phyloP scores from a whole-genome alignment of 2,797 vertebrate genomes.

The Myotis pilosus region DNA sequence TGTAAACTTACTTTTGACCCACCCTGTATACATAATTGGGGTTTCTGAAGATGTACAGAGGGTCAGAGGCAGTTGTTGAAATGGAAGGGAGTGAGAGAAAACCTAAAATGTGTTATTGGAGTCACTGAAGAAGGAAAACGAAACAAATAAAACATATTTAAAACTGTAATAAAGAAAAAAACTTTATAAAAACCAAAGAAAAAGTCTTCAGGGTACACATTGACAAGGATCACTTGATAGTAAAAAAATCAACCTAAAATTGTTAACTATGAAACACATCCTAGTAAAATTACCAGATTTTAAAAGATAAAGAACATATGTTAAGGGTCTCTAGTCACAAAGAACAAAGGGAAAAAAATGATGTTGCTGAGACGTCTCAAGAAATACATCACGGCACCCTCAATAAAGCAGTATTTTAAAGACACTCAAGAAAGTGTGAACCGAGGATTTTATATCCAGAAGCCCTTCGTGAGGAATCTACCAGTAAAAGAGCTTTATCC shows the following conservation, averaged over 20 bases:
- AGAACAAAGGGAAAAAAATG: neutral
- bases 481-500: neutral
- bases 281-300: neutral
- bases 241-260: neutral
- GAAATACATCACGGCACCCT: neutral
- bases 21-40: neutral
- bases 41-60: neutral
- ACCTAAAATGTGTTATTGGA: neutral
- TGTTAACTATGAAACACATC: neutral
- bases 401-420: neutral
- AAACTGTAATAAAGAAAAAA: neutral
- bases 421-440: neutral
- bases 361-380: neutral
- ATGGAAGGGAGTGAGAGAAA: neutral
- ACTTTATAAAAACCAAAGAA: neutral
- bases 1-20: neutral
- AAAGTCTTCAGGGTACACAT: neutral
- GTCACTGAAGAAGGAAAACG: neutral
- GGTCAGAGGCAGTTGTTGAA: neutral
- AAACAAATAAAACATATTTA: neutral
- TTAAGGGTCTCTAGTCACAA: neutral
- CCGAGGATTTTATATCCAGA: neutral
- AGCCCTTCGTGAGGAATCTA: neutral
- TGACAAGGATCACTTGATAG: neutral
- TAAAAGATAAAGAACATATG: neutral